phyloP scores from a whole-genome alignment of 2,888 invertebrate genomes.

The Oeneis ivallda region DNA sequence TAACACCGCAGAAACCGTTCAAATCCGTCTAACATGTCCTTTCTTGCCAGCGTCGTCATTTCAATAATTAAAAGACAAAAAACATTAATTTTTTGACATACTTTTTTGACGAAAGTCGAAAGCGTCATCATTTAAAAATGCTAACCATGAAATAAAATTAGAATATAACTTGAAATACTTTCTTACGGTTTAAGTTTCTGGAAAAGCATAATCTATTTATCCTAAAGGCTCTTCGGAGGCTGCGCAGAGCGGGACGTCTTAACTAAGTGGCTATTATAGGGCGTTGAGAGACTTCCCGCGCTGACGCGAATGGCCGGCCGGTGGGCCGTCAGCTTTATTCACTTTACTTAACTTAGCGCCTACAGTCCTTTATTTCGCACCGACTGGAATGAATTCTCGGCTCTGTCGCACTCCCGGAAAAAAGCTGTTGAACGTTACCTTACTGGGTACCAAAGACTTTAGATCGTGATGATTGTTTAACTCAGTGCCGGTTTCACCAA shows the following conservation, averaged over 20 bases:
- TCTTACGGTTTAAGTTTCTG: background rate
- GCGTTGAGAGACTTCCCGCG: background rate
- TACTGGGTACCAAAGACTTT: no score
- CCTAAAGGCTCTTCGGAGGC: background rate
- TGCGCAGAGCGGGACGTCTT: background rate
- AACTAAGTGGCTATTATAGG: slow-evolving; percentile 1
- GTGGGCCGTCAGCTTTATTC: slow-evolving; percentile 2
- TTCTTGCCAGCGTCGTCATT: no score
- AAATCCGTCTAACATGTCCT: no score
- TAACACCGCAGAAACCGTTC: no score
- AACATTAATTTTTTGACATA: no score
- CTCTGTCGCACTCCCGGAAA: background rate
- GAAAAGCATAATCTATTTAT: slow-evolving; percentile 22
- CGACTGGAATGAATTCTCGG: background rate
- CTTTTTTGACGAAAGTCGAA: background rate
- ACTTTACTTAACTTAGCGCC: background rate
- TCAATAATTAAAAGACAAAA: no score
- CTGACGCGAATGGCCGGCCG: background rate
- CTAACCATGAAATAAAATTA: background rate
- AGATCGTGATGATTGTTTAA: no score
- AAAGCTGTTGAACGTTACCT: no score
- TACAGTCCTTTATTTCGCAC: background rate
- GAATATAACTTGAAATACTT: background rate
- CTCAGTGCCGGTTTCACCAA: no score
- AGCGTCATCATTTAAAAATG: background rate